Conservation (phyloP, 2,797 vertebrate genomes). For the Dromococcyx pavoninus region DNA sequence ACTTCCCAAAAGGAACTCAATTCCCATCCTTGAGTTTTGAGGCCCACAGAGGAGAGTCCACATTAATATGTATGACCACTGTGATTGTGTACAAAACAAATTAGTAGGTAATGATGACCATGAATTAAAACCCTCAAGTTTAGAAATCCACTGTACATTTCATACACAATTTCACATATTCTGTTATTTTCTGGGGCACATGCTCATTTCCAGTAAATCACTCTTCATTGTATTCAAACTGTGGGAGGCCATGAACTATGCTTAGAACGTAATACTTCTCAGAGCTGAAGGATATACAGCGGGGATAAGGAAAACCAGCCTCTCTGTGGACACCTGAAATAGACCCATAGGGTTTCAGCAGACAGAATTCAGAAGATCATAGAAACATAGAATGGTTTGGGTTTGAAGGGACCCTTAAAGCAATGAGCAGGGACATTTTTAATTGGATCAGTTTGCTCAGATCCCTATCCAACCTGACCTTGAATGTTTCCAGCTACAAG, state of each 20-base stretch:
- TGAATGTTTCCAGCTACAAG: background rate
- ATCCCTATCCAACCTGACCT: background rate
- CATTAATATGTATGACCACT: background rate
- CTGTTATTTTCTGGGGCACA: background rate
- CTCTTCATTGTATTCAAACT: background rate
- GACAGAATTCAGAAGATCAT: background rate
- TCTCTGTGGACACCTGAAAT: background rate
- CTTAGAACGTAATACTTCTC: background rate
- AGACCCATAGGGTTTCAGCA: background rate
- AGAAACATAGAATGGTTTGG: background rate
- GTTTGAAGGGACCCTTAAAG: background rate
- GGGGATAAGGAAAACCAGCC: background rate
- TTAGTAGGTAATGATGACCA: background rate
- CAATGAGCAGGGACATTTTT: background rate
- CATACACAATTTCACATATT: background rate
- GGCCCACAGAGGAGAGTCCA: background rate
- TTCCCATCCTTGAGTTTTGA: background rate
- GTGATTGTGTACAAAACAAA: background rate
- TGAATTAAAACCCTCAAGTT: fast-evolving
- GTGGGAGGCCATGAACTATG: background rate
- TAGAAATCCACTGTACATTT: background rate
- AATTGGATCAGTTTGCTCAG: background rate
- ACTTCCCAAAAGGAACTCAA: background rate
- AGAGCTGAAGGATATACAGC: background rate
- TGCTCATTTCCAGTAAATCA: background rate